Evolutionary conservation across 2,797 vertebrate species (phyloP).

Genomic region (Ibycter americanus): DNA sequence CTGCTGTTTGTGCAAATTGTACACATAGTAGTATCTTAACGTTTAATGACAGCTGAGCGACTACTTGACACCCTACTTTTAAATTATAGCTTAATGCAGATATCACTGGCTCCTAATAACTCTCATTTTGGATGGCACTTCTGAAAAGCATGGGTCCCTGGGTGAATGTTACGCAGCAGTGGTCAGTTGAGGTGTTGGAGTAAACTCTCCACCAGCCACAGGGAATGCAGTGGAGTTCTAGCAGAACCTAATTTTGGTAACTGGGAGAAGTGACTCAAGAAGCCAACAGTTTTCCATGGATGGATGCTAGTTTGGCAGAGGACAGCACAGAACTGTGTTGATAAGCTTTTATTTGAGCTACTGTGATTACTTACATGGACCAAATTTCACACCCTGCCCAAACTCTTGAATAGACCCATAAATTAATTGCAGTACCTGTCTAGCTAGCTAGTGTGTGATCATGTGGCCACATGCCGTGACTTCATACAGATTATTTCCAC

Average conservation of each 20-base stretch:
- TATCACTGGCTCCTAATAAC: not conserved
- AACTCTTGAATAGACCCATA: not conserved
- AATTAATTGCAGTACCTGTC: not conserved
- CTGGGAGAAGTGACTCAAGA: not conserved
- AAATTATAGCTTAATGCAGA: not conserved
- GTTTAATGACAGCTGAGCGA: not conserved
- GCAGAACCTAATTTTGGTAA: not conserved
- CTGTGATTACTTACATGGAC: not conserved
- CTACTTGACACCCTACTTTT: not conserved
- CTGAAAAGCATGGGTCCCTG: not conserved
- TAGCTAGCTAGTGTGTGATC: not conserved
- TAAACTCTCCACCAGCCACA: rapidly evolving
- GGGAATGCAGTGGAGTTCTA: not conserved
- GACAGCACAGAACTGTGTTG: not conserved
- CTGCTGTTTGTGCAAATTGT: not conserved
- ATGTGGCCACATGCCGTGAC: not conserved
- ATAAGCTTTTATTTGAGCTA: not conserved
- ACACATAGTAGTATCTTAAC: not conserved
- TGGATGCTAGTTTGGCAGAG: not conserved
- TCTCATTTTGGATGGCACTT: not conserved
- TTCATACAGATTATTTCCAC: constrained; percentile 4
- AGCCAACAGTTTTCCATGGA: not conserved
- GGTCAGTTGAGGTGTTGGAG: not conserved
- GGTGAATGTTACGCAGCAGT: not conserved
- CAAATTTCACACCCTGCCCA: not conserved